These are phyloP conservation scores for Oreotragus oreotragus DNA, from an alignment of 2,113 vertebrate species.

Conservation along the genomic window DNA sequence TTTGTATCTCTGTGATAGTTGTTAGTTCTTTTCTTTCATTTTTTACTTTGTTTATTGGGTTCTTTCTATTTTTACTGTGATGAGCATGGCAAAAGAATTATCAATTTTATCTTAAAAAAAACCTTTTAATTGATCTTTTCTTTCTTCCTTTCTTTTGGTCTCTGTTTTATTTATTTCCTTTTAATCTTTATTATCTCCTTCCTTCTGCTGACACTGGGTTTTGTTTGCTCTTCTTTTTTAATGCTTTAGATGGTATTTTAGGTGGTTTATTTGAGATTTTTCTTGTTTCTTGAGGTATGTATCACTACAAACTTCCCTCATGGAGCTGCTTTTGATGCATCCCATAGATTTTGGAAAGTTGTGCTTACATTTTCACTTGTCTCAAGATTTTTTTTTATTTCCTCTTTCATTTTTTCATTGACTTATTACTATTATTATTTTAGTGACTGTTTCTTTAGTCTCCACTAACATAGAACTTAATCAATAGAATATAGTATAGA, in stretches of 20 bases:
- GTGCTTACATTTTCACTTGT: neutral
- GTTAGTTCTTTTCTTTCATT: neutral
- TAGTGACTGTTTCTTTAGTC: neutral
- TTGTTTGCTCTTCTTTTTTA: neutral
- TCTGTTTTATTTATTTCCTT: neutral
- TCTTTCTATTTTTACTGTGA: neutral
- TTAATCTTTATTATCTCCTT: neutral
- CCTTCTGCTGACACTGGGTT: neutral
- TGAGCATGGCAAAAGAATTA: neutral
- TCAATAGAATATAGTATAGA: neutral
- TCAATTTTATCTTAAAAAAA: neutral
- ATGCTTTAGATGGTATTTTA: neutral
- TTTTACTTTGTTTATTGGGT: neutral
- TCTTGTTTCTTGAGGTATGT: neutral
- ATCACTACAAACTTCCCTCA: neutral
- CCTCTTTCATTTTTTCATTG: neutral
- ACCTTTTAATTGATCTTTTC: neutral
- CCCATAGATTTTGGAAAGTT: neutral
- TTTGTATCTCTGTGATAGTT: neutral
- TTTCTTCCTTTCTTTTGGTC: neutral
- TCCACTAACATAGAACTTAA: neutral
- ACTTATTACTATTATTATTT: neutral
- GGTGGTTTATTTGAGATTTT: neutral
- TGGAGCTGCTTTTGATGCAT: neutral
- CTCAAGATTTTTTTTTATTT: neutral